Base-by-base conservation (phyloP, 1,140 invertebrate genomes). In the Dolichoris vasculosae region DNA sequence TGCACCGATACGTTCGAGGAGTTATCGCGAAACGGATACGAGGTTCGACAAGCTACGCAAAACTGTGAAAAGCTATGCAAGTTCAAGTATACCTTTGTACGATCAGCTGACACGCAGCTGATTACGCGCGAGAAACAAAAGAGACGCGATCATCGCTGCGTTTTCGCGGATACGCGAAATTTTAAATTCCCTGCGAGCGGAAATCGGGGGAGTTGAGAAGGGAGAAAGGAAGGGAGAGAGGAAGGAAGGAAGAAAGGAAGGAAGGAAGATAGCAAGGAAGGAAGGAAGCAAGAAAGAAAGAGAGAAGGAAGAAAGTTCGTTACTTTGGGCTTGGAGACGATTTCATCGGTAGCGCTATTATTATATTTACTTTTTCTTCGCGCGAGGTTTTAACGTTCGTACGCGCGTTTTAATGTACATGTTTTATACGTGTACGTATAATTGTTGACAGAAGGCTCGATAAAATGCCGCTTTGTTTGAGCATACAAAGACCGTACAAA, bases 101-200 rank as follows among this genome's bases (percentile, higher is more conserved):
- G 63, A 81, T 81, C 79, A 81, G 79, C 79, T 81, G 79, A 69
- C 38, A 78, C 4, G 9, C 73, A 76, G 73, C 73, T 76, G 73
- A 73, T 73, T 48, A 48, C 73, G n/a, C n/a, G 4, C 15, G 38
- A 48, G 43, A 48, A 15, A 48, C 73, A 76, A 76, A n/a, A 48
- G 73, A 76, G 73, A 76, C 48, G 43, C 13, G 38, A 73, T 40
- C 13, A 23, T 40, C 11, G 23, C 3, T n/a, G n/a, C n/a, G n/a
- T n/a, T n/a, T n/a, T n/a, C n/a, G n/a, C n/a, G n/a, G n/a, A n/a
- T n/a, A n/a, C n/a, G n/a, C n/a, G n/a, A n/a, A n/a, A n/a, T n/a
- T n/a, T n/a, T n/a, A n/a, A n/a, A n/a, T n/a, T n/a, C n/a, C n/a
- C n/a, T n/a, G n/a, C n/a, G n/a, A n/a, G n/a, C n/a, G n/a, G n/a